phyloP scores from a whole-genome alignment of 2,113 vertebrate species.

The Cathartes aura region DNA sequence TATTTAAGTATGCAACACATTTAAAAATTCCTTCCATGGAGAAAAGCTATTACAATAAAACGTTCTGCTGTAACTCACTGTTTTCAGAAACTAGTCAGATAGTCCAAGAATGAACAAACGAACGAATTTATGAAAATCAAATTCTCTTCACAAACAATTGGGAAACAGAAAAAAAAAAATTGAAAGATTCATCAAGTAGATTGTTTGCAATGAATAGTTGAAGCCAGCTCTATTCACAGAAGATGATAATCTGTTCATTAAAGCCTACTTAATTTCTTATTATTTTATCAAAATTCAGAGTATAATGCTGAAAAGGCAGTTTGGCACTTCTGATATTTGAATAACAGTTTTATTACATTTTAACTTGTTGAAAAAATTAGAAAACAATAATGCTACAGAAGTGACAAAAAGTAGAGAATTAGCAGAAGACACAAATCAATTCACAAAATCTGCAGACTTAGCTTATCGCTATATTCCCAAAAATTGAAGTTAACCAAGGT shows the following conservation, averaged over 20 bases:
- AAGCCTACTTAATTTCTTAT: not conserved
- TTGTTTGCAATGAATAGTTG: not conserved
- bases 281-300: not conserved
- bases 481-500: not conserved
- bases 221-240: not conserved
- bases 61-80: not conserved
- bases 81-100: conserved; percentile 18
- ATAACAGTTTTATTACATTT: not conserved
- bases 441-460: not conserved
- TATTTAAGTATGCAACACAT: not conserved
- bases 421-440: not conserved
- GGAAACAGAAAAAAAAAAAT: not conserved
- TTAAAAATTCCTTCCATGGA: not conserved
- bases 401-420: not conserved
- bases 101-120: not conserved
- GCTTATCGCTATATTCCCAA: rapidly evolving
- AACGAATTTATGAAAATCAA: conserved; percentile 8
- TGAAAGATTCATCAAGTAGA: not conserved
- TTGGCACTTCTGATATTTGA: not conserved
- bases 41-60: not conserved
- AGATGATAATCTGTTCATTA: not conserved
- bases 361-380: not conserved
- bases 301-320: not conserved
- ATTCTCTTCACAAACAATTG: not conserved
- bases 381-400: not conserved